Percentiles rank a stretch among this genome's conserved stretches.
These are phyloP conservation scores for Camptogramma bilineatum DNA, from an alignment of 2,888 invertebrate species.

Conservation along the genomic window DNA sequence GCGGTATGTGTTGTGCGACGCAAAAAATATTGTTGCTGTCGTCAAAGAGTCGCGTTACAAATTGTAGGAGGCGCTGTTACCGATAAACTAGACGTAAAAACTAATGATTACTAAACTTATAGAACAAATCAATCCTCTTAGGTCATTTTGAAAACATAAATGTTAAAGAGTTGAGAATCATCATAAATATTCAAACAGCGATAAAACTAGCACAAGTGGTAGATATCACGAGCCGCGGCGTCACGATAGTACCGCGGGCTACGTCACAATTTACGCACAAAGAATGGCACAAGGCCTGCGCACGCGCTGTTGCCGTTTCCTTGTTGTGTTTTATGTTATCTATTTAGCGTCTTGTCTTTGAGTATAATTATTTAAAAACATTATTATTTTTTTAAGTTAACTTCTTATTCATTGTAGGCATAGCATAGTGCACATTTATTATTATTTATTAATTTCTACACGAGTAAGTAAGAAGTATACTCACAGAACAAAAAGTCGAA, in stretches of 20 bases:
- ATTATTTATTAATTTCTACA: background rate
- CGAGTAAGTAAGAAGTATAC: too few relatives aligned
- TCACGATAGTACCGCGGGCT: slow-evolving; percentile 67
- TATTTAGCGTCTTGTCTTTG: slow-evolving; percentile 19
- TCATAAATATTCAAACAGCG: slow-evolving; percentile 29
- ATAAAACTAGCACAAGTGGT: slow-evolving; percentile 36
- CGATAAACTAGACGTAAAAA: background rate
- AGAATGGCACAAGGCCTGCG: slow-evolving; percentile 56
- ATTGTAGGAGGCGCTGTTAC: background rate
- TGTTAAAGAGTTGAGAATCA: slow-evolving; percentile 9
- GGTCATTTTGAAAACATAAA: slow-evolving; percentile 5
- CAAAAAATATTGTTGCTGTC: slow-evolving; percentile 47
- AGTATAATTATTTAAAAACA: slow-evolving; percentile 7
- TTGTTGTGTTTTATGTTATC: slow-evolving; percentile 53
- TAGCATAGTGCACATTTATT: too few relatives aligned
- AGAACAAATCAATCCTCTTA: background rate
- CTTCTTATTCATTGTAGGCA: background rate
- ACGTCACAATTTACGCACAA: slow-evolving; percentile 74
- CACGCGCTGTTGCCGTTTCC: slow-evolving; percentile 62
- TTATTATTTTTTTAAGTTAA: background rate
- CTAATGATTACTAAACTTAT: background rate
- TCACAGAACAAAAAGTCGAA: background rate
- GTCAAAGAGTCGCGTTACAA: slow-evolving; percentile 24
- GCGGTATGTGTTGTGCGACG: slow-evolving; percentile 52
- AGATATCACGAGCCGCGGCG: slow-evolving; percentile 45